These are phyloP conservation scores for Parnassius apollo DNA, from an alignment of 2,888 invertebrate species.

Conservation along the genomic window DNA sequence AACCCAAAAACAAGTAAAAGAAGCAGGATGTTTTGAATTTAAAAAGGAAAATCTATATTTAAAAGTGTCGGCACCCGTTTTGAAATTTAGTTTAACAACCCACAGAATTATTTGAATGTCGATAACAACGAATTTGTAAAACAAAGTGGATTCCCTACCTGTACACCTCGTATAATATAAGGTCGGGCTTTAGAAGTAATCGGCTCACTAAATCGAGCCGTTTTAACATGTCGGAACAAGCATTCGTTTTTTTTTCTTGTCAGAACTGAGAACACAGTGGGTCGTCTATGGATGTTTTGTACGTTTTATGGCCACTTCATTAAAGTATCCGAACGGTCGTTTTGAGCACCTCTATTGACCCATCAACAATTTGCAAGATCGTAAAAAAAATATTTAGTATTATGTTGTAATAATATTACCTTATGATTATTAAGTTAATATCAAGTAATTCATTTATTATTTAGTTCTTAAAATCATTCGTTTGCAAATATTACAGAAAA, in stretches of 20 bases:
- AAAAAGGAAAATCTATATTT: conserved; percentile 3
- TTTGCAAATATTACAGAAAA: too few relatives aligned
- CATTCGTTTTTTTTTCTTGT: conserved; percentile 57
- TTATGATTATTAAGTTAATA: too few relatives aligned
- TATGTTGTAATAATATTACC: neutral
- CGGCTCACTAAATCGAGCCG: conserved; percentile 69
- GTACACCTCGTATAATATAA: conserved; percentile 39
- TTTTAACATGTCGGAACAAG: conserved; percentile 75
- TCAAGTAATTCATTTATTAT: too few relatives aligned
- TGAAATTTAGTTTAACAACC: conserved; percentile 15
- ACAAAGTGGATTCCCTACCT: conserved; percentile 58
- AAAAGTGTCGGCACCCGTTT: conserved; percentile 10
- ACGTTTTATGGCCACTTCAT: conserved; percentile 72
- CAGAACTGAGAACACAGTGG: conserved; percentile 58
- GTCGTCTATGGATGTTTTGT: conserved; percentile 69
- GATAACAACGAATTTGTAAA: conserved; percentile 66
- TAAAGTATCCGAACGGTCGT: conserved; percentile 57
- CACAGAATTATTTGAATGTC: conserved; percentile 22
- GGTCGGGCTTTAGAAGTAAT: conserved; percentile 58
- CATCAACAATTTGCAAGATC: conserved; percentile 42
- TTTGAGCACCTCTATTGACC: conserved; percentile 60
- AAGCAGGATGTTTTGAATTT: conserved; percentile 1
- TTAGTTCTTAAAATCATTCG: too few relatives aligned
- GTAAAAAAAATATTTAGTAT: conserved; percentile 14
- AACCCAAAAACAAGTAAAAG: conserved; percentile 3